Evolutionary conservation across 2,888 invertebrate species (phyloP), one percentile per base, ranked within the genome.

Genomic region (Euzetes globulus): DNA sequence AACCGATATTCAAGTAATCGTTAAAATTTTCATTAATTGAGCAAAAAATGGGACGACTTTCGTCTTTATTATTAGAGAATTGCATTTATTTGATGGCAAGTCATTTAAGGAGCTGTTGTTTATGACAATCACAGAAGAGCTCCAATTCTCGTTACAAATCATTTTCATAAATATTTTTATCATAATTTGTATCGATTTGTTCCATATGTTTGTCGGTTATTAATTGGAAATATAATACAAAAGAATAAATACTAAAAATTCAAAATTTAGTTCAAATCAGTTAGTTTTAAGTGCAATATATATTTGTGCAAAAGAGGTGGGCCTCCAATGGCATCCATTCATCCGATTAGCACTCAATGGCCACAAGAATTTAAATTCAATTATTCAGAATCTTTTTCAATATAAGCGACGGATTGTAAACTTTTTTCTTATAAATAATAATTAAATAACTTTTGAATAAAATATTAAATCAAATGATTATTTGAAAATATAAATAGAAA

Each of bases 111-210:
- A 65, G 63, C 37, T 7, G 29, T n/a, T n/a, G n/a, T 41, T 65
- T 37, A 33, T 65, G 37, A 65, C 65, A 47, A 41, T 70, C 70
- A 45, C 70, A 70, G 70, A 47, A 70, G 13, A 70, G 70, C 37
- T 47, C 70, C 33, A 37, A 65, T 37, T 65, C 29, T 58, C 27
- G 33, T 19, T 29, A 65, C 37, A 65, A 65, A 33, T 37, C n/a
- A 65, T 9, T 70, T n/a, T 19, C 45, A 68, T 65, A n/a, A 37
- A 17, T 25, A 45, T 45, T 47, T 47, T 45, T 1, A 25, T 27
- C n/a, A 33, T 33, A 33, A 33, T 27, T 63, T 17, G 6, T 11
- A 25, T 37, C 45, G 47, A 47, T 37, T 41, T 9, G n/a, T 65
- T 22, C 41, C n/a, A 13, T 11, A 41, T 25, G n/a, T 70, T 68